Evolutionary conservation across 2,888 invertebrate species (phyloP).

Genomic region (Lysandra coridon): DNA sequence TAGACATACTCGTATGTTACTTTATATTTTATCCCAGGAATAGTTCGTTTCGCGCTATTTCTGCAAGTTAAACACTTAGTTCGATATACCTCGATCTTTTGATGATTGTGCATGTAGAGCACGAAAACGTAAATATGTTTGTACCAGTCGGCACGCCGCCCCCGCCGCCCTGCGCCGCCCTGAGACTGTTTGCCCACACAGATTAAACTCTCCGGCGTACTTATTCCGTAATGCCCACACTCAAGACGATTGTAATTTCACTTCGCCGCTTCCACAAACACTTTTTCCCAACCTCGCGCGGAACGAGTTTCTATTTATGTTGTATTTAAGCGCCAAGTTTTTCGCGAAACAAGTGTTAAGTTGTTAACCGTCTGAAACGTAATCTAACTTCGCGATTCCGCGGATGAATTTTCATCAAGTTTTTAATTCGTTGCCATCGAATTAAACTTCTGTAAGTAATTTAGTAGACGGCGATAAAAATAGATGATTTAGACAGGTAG

Average conservation of each 20-base stretch:
- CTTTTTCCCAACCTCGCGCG: neutral
- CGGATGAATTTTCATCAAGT: conserved; percentile 11
- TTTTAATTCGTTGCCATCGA: conserved; percentile 1
- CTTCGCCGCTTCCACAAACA: conserved; percentile 29
- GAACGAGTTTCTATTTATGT: conserved; percentile 2
- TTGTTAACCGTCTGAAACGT: neutral
- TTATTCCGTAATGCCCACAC: conserved; percentile 48
- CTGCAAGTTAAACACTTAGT: no score
- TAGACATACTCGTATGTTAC: no score
- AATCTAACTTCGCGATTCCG: neutral
- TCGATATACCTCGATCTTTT: neutral
- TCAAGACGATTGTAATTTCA: conserved; percentile 39
- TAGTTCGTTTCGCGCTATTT: neutral
- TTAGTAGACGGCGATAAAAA: neutral
- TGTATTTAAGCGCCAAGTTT: neutral
- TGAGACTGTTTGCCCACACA: conserved; percentile 58
- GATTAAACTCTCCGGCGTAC: conserved; percentile 56
- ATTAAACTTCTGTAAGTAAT: neutral
- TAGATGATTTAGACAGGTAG: no score
- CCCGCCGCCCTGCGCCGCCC: neutral
- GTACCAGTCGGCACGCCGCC: neutral
- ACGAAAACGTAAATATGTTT: conserved; percentile 16
- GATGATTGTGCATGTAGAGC: neutral
- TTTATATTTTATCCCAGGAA: neutral
- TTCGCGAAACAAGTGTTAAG: neutral